Evolutionary conservation across 1,140 invertebrate genomes (phyloP).

Genomic region (Drosophila repletoides): DNA sequence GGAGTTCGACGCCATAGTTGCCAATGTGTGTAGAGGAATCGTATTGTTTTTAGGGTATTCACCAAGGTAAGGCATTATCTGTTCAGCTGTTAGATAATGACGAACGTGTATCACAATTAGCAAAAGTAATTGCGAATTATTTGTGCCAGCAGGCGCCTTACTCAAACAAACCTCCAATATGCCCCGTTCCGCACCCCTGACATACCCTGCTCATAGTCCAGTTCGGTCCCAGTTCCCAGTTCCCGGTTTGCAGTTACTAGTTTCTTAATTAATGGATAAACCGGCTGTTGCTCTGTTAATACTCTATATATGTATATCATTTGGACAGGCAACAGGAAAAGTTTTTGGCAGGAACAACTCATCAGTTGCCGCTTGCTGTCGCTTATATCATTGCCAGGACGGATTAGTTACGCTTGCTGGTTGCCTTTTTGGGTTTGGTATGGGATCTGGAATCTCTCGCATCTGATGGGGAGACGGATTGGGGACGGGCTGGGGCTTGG

Average conservation of each 20-base stretch:
- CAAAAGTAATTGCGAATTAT: constrained; percentile 71
- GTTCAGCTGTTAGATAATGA: constrained; percentile 51
- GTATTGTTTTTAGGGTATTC: constrained; percentile 65
- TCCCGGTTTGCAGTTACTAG: too few species aligned
- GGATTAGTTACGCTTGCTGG: constrained; percentile 72
- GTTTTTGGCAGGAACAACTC: constrained; percentile 57
- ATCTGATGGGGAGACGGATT: neutral
- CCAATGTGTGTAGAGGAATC: constrained; percentile 50
- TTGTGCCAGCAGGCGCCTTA: constrained; percentile 20
- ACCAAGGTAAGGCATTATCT: constrained; percentile 65
- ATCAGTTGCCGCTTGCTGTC: constrained; percentile 39
- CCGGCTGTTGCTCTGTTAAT: constrained; percentile 29
- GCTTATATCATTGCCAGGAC: constrained; percentile 83
- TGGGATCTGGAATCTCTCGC: too few species aligned
- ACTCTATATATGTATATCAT: constrained; percentile 15
- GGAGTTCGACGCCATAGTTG: neutral
- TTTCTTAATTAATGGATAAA: constrained; percentile 38
- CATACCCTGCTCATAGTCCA: constrained; percentile 7
- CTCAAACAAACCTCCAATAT: neutral
- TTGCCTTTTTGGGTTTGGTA: constrained; percentile 28
- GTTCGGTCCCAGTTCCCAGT: too few species aligned
- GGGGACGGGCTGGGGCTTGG: neutral
- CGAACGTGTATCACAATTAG: constrained; percentile 66
- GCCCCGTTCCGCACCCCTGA: neutral
- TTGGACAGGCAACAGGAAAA: constrained; percentile 8